Evolutionary conservation across 2,113 vertebrate genomes (phyloP), one percentile per base, ranked within the genome.

Genomic region (Daphoenositta chrysoptera): DNA sequence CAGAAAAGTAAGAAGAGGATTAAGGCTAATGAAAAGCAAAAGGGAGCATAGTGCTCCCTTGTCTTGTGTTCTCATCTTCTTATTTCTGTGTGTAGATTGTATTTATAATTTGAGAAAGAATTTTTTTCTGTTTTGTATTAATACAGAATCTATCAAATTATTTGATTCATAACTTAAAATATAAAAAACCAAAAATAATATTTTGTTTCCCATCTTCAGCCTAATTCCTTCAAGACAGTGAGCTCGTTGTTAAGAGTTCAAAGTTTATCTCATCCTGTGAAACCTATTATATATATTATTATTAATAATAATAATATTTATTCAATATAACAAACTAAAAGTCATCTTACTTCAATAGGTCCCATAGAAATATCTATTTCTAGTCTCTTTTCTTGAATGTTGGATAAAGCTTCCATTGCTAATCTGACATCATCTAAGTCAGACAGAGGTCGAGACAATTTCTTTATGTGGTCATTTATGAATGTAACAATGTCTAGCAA

Each of bases 391-490:
- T 99, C 98, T 68, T 98, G 98, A 75, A 99, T 98, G 65, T 33
- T 28, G 37, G 97, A 44, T 81, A 99, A 97, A 89, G 98, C 97
- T 95, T 97, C 98, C 98, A 98, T 98, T 83, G 98, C 97, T 94
- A 97, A 97, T 83, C 98, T 98, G 91, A 98, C 96, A 50, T 99
- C 98, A 89, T 99, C 98, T 91, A 99, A 96, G 60, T 98, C 98
- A 86, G 37, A 19, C 65, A 99, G 97, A 63, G 98, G 98, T 72
- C 96, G 98, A 83, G 98, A 98, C 33, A 99, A 93, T 56, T 98
- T 98, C 80, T 94, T 97, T 68, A 97, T 72, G 63, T 98, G 87
- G 28, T 97, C 97, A 15, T 65, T 97, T 64, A 97, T 97, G 87
- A 98, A 98, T 1, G 89, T 21, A 58, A 96, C 94, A 79, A 97